These are phyloP conservation scores for Medauroidea extradentata DNA, from an alignment of 1,140 invertebrate species.

Conservation along the genomic window DNA sequence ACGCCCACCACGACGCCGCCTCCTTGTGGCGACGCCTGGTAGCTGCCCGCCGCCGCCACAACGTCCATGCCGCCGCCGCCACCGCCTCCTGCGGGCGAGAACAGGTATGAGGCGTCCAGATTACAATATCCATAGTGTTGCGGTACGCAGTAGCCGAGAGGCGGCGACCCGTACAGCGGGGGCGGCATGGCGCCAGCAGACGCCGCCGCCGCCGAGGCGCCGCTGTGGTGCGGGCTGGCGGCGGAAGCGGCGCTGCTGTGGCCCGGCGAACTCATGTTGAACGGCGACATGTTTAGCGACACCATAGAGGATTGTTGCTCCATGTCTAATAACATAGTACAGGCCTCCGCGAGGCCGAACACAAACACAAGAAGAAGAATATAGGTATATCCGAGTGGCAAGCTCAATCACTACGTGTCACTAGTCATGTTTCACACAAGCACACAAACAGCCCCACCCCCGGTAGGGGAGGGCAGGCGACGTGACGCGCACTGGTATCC, in stretches of 20 bases:
- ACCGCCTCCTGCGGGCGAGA: constrained; percentile 59
- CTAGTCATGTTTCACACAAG: neutral
- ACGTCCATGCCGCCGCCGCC: constrained; percentile 32
- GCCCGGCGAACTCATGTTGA: constrained; percentile 62
- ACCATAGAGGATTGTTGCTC: constrained; percentile 76
- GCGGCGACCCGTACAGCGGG: constrained; percentile 53
- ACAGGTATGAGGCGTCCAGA: constrained; percentile 63
- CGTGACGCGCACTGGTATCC: too few species aligned
- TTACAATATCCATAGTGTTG: constrained; percentile 39
- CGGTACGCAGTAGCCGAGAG: constrained; percentile 29
- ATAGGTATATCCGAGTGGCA: too few species aligned
- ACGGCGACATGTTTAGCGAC: constrained; percentile 79
- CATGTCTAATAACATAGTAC: constrained; percentile 73
- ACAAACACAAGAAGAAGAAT: constrained; percentile 27
- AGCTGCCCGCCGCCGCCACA: constrained; percentile 28
- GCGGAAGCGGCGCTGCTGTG: constrained; percentile 23
- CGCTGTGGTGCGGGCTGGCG: neutral
- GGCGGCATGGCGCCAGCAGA: constrained; percentile 27
- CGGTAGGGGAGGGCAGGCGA: too few species aligned
- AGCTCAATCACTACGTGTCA: neutral
- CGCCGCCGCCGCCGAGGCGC: constrained; percentile 1
- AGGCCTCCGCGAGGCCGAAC: constrained; percentile 27
- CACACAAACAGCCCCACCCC: too few species aligned
- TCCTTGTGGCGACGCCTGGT: constrained; percentile 36
- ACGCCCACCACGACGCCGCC: constrained; percentile 39